phyloP scores from a whole-genome alignment of 2,113 vertebrate genomes.

The Bolborhynchus lineola region DNA sequence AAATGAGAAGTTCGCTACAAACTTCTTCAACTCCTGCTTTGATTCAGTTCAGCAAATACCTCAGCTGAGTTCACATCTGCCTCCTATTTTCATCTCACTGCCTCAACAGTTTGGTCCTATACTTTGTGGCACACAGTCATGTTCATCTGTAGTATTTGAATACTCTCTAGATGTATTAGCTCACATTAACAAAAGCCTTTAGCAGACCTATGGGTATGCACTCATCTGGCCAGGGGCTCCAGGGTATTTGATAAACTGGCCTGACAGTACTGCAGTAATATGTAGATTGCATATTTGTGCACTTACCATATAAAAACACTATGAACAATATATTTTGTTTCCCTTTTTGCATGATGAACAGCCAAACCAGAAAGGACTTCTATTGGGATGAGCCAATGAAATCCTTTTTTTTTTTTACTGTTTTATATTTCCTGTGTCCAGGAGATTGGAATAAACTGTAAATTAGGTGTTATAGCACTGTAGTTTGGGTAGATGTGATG shows the following conservation, averaged over 20 bases:
- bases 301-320: not conserved
- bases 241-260: not conserved
- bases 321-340: not conserved
- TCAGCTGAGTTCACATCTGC: not conserved
- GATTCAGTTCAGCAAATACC: not conserved
- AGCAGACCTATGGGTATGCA: not conserved
- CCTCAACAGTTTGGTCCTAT: not conserved
- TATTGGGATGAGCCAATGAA: slow-evolving; percentile 52
- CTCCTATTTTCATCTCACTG: not conserved
- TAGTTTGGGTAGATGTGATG: slow-evolving; percentile 66
- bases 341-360: slow-evolving; percentile 32
- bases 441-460: slow-evolving; percentile 75
- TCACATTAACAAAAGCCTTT: not conserved
- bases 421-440: slow-evolving; percentile 68
- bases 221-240: not conserved
- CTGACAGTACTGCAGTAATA: not conserved
- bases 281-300: not conserved
- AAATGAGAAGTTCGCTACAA: not conserved
- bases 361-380: slow-evolving; percentile 36
- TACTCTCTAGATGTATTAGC: not conserved
- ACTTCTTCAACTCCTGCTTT: not conserved
- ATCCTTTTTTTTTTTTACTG: slow-evolving; percentile 50
- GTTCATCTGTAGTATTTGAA: not conserved
- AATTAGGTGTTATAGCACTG: slow-evolving; percentile 72
- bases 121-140: fast-evolving